Evolutionary conservation across 2,888 invertebrate genomes (phyloP).

Genomic region (Piscicola geometra): DNA sequence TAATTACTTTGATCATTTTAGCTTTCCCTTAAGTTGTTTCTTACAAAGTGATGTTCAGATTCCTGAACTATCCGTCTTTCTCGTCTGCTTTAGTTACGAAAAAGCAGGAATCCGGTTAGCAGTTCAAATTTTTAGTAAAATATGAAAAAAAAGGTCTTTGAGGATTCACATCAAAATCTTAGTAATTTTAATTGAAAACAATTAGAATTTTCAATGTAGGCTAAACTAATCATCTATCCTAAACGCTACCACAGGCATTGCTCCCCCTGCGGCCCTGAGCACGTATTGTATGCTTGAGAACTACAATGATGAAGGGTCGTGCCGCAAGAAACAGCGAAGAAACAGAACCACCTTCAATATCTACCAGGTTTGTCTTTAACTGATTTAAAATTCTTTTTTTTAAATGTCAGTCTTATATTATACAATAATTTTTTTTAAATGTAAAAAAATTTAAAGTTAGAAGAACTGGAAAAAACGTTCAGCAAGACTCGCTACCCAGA

Average conservation of each 20-base stretch:
- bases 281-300: neutral
- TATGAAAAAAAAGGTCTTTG: too few species aligned
- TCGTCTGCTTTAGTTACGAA: neutral
- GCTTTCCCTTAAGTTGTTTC: too few species aligned
- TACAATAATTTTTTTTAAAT: neutral
- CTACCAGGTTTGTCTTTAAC: constrained; percentile 17
- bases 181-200: too few species aligned
- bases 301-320: constrained; percentile 3
- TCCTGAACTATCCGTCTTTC: constrained; percentile 5
- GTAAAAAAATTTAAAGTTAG: neutral
- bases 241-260: too few species aligned
- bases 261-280: neutral
- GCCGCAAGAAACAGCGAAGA: constrained; percentile 28
- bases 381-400: neutral
- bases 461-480: constrained; percentile 32
- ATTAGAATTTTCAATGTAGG: too few species aligned
- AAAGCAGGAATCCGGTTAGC: neutral
- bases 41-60: neutral
- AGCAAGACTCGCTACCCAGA: constrained; percentile 32
- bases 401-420: neutral
- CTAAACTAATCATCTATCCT: too few species aligned
- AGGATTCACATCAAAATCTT: too few species aligned
- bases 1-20: too few species aligned
- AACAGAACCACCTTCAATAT: constrained; percentile 30
- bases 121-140: too few species aligned